Percentiles rank a stretch among this genome's conserved stretches.
Conservation (phyloP, 2,113 vertebrate genomes). For the Muscicapa adusta region DNA sequence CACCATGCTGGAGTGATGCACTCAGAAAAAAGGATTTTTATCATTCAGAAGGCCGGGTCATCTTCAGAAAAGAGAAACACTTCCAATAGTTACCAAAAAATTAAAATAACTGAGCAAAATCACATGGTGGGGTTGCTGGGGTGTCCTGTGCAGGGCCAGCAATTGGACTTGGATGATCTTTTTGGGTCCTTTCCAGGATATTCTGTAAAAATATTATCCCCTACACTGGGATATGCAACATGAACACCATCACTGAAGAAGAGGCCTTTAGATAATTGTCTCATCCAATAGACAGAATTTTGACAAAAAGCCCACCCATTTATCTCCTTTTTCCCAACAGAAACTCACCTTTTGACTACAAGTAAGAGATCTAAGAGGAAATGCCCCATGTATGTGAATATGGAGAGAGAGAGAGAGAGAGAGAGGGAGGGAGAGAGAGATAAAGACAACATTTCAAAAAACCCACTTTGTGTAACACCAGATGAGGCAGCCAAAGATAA, state of each 20-base stretch:
- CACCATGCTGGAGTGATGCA: neutral
- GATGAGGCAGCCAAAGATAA: neutral
- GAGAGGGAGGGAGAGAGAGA: too few species aligned
- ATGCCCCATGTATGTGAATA: fast-evolving
- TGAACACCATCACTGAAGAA: neutral
- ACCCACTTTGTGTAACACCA: neutral
- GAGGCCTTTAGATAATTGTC: neutral
- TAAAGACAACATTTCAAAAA: neutral
- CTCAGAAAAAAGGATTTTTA: neutral
- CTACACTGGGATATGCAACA: fast-evolving
- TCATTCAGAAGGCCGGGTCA: neutral
- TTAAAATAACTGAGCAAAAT: neutral
- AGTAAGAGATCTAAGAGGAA: neutral
- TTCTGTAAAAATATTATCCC: neutral
- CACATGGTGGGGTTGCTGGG: neutral
- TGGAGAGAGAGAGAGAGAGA: fast-evolving
- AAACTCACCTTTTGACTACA: neutral
- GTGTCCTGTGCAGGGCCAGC: neutral
- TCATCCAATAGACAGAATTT: fast-evolving
- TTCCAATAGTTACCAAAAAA: neutral
- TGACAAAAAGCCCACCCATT: neutral
- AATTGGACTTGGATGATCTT: neutral
- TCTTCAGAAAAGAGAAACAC: neutral
- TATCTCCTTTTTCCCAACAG: neutral
- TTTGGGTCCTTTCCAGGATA: neutral